Evolutionary conservation across 2,888 invertebrate species (phyloP).

Genomic region (Andrena hattorfiana): DNA sequence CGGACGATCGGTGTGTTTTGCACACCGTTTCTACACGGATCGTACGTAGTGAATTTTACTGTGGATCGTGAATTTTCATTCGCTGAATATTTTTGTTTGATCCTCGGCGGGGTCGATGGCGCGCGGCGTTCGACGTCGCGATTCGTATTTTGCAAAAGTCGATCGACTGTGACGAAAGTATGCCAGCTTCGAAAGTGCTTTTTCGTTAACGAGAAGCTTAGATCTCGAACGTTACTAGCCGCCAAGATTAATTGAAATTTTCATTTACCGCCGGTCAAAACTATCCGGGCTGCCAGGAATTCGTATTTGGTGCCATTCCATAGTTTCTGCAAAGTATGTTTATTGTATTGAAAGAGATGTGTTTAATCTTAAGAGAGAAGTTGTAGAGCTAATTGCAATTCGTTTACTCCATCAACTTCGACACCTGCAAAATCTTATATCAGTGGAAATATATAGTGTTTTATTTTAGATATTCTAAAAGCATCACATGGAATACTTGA

Average conservation of each 20-base stretch:
- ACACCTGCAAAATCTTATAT: neutral
- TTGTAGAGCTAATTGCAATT: neutral
- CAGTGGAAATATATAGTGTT: neutral
- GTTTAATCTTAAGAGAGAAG: neutral
- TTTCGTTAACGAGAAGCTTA: neutral
- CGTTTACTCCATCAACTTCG: neutral
- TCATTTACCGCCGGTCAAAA: neutral
- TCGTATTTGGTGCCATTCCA: neutral
- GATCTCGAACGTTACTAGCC: neutral
- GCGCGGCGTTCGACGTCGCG: neutral
- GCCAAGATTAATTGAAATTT: constrained; percentile 6
- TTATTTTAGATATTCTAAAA: constrained; percentile 2
- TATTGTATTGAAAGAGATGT: neutral
- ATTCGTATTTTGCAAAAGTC: constrained; percentile 18
- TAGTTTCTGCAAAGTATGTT: neutral
- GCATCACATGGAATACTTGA: constrained; percentile 11
- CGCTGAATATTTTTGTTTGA: constrained; percentile 3
- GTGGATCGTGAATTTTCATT: constrained; percentile 5
- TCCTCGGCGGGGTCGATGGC: neutral
- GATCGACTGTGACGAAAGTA: neutral
- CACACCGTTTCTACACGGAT: constrained; percentile 50
- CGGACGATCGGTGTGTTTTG: constrained; percentile 55
- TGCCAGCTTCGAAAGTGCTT: constrained; percentile 4
- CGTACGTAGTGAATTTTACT: constrained; percentile 11
- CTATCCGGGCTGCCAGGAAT: neutral